Base-by-base conservation (phyloP, 2,888 invertebrate species). In the Pantelozetes paolii region DNA sequence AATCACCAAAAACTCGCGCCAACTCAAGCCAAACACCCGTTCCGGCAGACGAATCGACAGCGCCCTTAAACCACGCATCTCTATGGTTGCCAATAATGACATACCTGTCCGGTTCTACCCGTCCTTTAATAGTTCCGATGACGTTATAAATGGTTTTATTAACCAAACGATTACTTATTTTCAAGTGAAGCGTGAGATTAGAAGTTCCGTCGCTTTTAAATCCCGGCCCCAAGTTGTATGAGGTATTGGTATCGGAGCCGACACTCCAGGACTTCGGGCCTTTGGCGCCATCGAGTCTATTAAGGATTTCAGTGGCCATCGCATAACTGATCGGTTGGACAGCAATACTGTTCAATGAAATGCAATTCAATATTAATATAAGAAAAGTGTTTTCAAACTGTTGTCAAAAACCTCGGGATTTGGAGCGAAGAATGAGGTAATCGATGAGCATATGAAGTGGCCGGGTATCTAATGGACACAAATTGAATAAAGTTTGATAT, bases 111-210 rank as follows among this genome's bases (percentile, higher is more conserved):
- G 82, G 82, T 74, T 83, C 82, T 0, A 81, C 78, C 15, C 77
- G 77, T 2, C 82, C 82, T 69, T 76, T 76, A 20, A 83, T 81
- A 30, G 80, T 78, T 15, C 81, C 81, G 69, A 81, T 77, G 6
- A 80, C 82, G 77, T 82, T 82, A 69, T 80, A 79, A 5, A 80
- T 77, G 9, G 76, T 80, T 70, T 77, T 76, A 40, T 78, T 78
- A 3, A 78, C 74, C 45, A 79, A 79, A 20, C 76, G 70, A 62
- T 80, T 81, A 67, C 79, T 78, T 1, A 81, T 79, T 67, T 78
- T 77, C 71, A 81, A 72, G 42, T 79, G 76, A 8, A 80, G 73
- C 32, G 76, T 78, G 40, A 75, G 71, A 69, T 71, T 48, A 1
- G 71, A 40, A 8, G 6, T 36, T 1, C 8, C 20, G 1, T 71